A percentile compares a stretch with the other conserved stretches of the same genome.
Conservation (phyloP, 2,797 vertebrate species). For the Moxostoma hubbsi region DNA sequence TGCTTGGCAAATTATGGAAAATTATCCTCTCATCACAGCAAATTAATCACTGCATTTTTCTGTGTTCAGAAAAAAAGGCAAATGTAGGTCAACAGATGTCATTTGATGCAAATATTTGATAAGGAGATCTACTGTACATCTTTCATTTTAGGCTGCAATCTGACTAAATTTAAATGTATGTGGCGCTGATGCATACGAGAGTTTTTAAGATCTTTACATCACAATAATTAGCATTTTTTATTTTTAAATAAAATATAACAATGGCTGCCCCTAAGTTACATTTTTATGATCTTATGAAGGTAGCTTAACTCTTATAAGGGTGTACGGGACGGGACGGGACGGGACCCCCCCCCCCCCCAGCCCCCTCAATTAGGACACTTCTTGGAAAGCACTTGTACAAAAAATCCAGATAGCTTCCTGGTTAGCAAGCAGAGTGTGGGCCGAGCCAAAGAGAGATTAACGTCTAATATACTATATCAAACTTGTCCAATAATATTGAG, state of each 20-base stretch:
- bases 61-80: slow-evolving; percentile 11
- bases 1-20: slow-evolving; percentile 52
- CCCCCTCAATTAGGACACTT: too few relatives aligned
- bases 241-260: too few relatives aligned
- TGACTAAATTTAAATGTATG: not conserved
- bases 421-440: not conserved
- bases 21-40: slow-evolving; percentile 44
- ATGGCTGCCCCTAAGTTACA: too few relatives aligned
- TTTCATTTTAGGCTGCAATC: not conserved
- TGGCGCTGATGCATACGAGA: not conserved
- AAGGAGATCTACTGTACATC: slow-evolving; percentile 3
- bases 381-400: not conserved
- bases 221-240: too few relatives aligned
- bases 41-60: slow-evolving; percentile 26
- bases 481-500: slow-evolving; percentile 17
- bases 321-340: too few relatives aligned
- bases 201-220: not conserved
- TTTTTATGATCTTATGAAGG: too few relatives aligned
- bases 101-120: slow-evolving; percentile 18
- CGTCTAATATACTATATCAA: slow-evolving; percentile 2
- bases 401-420: slow-evolving; percentile 6
- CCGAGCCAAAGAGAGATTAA: slow-evolving; percentile 36
- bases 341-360: too few relatives aligned
- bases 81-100: slow-evolving; percentile 10
- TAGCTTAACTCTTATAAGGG: too few relatives aligned